Percentiles rank a stretch among this genome's conserved stretches.
phyloP scores from a whole-genome alignment of 53 echinoderm and acorn worm species.

The Hippasteria phrygiana region DNA sequence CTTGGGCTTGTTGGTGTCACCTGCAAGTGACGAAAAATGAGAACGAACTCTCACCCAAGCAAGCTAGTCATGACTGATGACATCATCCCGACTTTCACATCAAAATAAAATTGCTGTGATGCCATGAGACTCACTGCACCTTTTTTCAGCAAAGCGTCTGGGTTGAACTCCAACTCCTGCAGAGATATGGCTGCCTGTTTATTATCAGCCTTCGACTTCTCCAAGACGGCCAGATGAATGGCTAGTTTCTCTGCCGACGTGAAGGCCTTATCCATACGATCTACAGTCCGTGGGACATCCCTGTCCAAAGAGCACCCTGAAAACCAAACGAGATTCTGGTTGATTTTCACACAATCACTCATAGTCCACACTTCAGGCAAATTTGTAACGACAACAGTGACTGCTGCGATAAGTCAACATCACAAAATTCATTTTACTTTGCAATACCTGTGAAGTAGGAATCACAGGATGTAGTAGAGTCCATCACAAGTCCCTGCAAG shows the following conservation, averaged over 20 bases:
- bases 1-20: conserved; percentile 51
- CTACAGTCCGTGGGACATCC: conserved; percentile 74
- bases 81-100: too few relatives aligned
- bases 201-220: conserved; percentile 52
- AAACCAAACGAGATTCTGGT: too few relatives aligned
- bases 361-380: too few relatives aligned
- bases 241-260: conserved; percentile 81
- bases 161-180: conserved; percentile 62
- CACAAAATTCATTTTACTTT: too few relatives aligned
- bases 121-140: neutral
- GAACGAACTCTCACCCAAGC: neutral
- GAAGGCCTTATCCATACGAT: conserved; percentile 61
- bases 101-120: neutral
- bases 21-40: conserved; percentile 18
- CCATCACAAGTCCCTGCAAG: too few relatives aligned
- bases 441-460: too few relatives aligned
- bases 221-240: conserved; percentile 75
- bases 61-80: too few relatives aligned
- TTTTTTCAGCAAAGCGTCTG: conserved; percentile 28
- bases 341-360: too few relatives aligned
- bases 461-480: too few relatives aligned
- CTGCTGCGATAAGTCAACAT: too few relatives aligned
- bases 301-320: conserved; percentile 61
- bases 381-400: too few relatives aligned
- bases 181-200: conserved; percentile 27